Conservation (phyloP, 2,113 vertebrate genomes). For the Tragulus kanchil region DNA sequence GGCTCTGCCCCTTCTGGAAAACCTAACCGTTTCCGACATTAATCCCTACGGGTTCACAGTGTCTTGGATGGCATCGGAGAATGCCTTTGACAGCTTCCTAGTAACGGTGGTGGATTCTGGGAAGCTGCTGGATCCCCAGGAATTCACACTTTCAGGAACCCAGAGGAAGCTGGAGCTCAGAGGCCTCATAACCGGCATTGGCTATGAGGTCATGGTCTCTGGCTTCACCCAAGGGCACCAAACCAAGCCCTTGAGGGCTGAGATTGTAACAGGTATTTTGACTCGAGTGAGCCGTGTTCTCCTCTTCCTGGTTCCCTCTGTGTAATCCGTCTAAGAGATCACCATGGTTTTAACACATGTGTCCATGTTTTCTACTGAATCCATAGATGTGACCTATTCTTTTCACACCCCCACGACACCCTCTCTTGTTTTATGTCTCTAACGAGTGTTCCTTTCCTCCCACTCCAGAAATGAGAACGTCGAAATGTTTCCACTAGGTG, state of each 20-base stretch:
- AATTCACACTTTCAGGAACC: constrained; percentile 90
- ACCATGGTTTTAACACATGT: constrained; percentile 81
- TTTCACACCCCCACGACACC: background rate
- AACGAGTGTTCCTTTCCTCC: background rate
- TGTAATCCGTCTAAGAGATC: constrained; percentile 72
- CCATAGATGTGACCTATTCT: constrained; percentile 37
- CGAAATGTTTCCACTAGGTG: constrained; percentile 44
- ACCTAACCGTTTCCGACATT: constrained; percentile 94
- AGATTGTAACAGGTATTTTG: constrained; percentile 96
- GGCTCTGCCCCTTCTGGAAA: constrained; percentile 96
- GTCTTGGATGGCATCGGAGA: constrained; percentile 90
- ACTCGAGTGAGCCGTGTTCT: constrained; percentile 78
- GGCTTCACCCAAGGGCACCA: constrained; percentile 94
- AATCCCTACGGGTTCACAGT: constrained; percentile 94
- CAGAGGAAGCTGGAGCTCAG: constrained; percentile 90
- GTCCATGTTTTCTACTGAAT: constrained; percentile 76
- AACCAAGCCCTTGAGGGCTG: constrained; percentile 94
- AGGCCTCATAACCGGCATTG: constrained; percentile 92
- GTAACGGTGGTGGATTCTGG: constrained; percentile 97
- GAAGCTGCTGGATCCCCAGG: constrained; percentile 96
- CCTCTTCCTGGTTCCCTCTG: constrained; percentile 48
- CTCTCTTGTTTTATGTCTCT: constrained; percentile 17
- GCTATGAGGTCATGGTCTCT: constrained; percentile 93
- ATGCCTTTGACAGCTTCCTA: constrained; percentile 95
- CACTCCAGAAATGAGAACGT: constrained; percentile 64